A percentile compares a stretch with the other conserved stretches of the same genome.
Evolutionary conservation across 2,113 vertebrate genomes (phyloP).

Genomic region (Muntiacus reevesi): DNA sequence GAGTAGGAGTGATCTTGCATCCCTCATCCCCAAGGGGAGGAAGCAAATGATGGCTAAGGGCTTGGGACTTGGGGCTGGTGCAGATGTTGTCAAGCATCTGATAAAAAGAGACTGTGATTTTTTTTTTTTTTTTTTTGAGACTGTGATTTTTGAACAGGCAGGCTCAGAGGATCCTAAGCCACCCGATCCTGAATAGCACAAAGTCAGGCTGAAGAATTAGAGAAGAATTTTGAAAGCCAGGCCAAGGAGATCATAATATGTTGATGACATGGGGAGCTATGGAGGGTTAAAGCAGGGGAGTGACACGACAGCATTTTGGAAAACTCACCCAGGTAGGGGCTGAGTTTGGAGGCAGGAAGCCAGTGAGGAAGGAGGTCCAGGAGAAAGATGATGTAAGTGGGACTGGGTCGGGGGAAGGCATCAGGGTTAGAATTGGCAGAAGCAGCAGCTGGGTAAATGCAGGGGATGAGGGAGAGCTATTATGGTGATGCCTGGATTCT

Average conservation of each 20-base stretch:
- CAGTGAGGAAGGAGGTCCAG: not conserved
- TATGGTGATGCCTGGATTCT: not conserved
- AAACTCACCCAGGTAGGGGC: not conserved
- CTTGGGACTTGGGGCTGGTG: not conserved
- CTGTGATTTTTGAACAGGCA: not conserved
- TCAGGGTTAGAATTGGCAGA: no score
- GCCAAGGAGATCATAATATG: not conserved
- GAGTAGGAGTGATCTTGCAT: no score
- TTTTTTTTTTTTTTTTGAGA: no score
- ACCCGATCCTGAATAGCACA: not conserved
- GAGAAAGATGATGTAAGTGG: not conserved
- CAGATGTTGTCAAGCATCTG: not conserved
- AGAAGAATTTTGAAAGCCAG: not conserved
- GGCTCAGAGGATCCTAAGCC: not conserved
- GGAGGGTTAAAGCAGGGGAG: not conserved
- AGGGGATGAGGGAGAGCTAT: not conserved
- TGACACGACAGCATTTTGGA: not conserved
- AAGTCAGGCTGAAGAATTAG: not conserved
- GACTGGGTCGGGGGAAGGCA: accelerated
- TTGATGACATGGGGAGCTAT: not conserved
- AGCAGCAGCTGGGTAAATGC: no score
- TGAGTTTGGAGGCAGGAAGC: not conserved
- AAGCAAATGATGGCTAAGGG: not conserved
- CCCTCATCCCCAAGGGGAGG: not conserved
- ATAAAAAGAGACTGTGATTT: not conserved